Evolutionary conservation across 2,888 invertebrate genomes (phyloP), one percentile per base, ranked within the genome.

Genomic region (Ryuthela nishihirai): DNA sequence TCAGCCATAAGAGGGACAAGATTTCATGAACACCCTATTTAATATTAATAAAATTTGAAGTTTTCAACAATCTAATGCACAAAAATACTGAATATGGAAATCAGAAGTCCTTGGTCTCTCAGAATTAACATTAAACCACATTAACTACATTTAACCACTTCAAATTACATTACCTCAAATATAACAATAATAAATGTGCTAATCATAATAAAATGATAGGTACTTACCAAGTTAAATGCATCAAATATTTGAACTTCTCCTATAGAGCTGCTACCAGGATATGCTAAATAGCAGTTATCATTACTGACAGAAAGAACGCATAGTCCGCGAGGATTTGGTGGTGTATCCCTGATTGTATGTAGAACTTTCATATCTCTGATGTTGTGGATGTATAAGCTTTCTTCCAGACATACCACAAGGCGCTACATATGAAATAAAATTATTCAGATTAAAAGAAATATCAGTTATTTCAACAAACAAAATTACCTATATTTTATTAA

Each of bases 171-270:
- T n/a, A n/a, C n/a, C n/a, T n/a, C n/a, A n/a, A n/a, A n/a, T n/a
- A n/a, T n/a, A n/a, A n/a, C n/a, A n/a, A n/a, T n/a, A n/a, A n/a
- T n/a, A n/a, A n/a, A n/a, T n/a, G n/a, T n/a, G n/a, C n/a, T n/a
- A n/a, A n/a, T n/a, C n/a, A n/a, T n/a, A n/a, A n/a, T n/a, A n/a
- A 4, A 17, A 45, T 12, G 12, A 39, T 12, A 20, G 38, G 3
- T 43, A 74, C 80, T 77, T 75, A 88, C 88, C 78, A 94, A 78
- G 76, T 91, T 89, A 70, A 86, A 83, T 54, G 90, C 88, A 78
- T 94, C 93, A 77, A 94, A 94, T 73, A 94, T 88, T 79, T 93
- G 93, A 68, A 94, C 92, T 80, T 97, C 93, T 21, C 98, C 98
- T 54, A 87, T 85, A 46, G 86, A 85, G 68, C 87, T 87, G 69